Evolutionary conservation across 2,113 vertebrate species (phyloP).

Genomic region (Henicopernis longicauda): DNA sequence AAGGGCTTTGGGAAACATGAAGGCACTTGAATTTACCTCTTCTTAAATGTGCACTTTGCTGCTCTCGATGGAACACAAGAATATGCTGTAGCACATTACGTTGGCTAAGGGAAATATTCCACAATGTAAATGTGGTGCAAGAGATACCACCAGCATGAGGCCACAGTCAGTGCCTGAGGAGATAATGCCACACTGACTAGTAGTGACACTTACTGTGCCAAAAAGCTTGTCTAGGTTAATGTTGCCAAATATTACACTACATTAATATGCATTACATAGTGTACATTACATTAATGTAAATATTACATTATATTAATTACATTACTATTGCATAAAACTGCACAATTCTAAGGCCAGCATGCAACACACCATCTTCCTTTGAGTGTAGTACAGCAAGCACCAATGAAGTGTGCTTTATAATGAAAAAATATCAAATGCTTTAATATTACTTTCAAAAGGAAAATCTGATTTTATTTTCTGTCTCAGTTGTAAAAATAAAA

Average conservation of each 20-base stretch:
- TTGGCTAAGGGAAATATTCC: neutral
- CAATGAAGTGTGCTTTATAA: neutral
- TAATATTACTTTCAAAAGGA: neutral
- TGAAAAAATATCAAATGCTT: neutral
- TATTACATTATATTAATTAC: neutral
- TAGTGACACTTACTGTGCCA: neutral
- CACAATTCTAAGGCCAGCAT: neutral
- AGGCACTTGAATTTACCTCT: neutral
- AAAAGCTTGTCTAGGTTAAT: neutral
- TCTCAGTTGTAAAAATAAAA: neutral
- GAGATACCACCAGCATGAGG: neutral
- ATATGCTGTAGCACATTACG: neutral
- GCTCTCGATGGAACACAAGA: no score
- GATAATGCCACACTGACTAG: neutral
- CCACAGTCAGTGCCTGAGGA: neutral
- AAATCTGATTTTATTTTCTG: constrained; percentile 11
- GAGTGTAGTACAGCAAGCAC: neutral
- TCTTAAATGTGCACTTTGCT: neutral
- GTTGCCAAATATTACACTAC: neutral
- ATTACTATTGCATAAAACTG: neutral
- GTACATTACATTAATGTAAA: neutral
- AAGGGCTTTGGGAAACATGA: neutral
- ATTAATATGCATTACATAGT: neutral
- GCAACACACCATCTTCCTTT: neutral
- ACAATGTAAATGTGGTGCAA: neutral